Evolutionary conservation across 2,888 invertebrate species (phyloP).

Genomic region (Suillia variegata): DNA sequence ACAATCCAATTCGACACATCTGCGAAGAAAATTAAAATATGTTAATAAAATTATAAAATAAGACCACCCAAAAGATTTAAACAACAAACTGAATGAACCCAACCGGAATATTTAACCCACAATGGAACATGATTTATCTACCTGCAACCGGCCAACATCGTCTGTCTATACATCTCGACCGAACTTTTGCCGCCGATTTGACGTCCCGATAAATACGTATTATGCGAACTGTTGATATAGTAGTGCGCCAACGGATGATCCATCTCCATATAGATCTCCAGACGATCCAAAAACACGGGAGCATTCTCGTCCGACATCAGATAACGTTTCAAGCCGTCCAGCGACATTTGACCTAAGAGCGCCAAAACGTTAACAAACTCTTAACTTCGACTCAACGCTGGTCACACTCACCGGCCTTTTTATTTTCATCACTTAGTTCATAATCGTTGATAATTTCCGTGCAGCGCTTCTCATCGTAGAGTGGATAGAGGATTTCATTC

Average conservation of each 20-base stretch:
- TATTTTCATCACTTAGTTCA: constrained; percentile 77
- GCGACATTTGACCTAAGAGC: constrained; percentile 76
- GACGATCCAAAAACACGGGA: constrained; percentile 96
- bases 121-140: too few species aligned
- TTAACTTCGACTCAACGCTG: too few species aligned
- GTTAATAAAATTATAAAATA: too few species aligned
- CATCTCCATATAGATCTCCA: constrained; percentile 98
- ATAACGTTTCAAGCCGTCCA: constrained; percentile 97
- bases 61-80: background rate
- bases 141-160: constrained; percentile 95
- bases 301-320: constrained; percentile 99
- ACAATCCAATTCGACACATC: constrained; percentile 97
- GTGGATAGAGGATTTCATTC: constrained; percentile 97
- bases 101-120: too few species aligned
- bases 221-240: constrained; percentile 98
- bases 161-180: constrained; percentile 99
- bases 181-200: constrained; percentile 99
- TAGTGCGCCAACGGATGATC: constrained; percentile 97
- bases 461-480: constrained; percentile 93
- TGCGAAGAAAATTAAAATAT: constrained; percentile 52
- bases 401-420: constrained; percentile 42
- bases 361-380: too few species aligned
- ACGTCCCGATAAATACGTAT: constrained; percentile 90
- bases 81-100: too few species aligned
- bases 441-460: constrained; percentile 92